Evolutionary conservation across 2,888 invertebrate genomes (phyloP).

Genomic region (Petrophora chlorosata): DNA sequence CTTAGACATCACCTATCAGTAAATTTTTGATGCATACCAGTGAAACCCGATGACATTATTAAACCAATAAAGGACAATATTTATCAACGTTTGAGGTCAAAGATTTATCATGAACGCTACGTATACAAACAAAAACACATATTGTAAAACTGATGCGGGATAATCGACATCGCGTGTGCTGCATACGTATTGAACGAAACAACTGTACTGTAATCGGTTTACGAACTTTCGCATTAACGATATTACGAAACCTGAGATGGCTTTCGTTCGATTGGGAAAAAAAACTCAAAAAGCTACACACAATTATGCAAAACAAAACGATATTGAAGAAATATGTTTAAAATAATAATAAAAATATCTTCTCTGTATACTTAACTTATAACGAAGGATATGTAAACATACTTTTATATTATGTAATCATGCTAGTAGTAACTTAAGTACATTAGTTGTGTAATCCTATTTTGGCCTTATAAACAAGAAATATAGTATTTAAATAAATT

Average conservation of each 20-base stretch:
- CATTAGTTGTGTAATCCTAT: too few relatives aligned
- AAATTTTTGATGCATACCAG: too few relatives aligned
- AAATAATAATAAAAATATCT: too few relatives aligned
- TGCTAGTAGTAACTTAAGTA: too few relatives aligned
- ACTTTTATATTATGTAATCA: too few relatives aligned
- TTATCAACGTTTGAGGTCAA: slow-evolving; percentile 47
- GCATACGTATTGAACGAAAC: slow-evolving; percentile 50
- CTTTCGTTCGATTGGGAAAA: slow-evolving; percentile 17
- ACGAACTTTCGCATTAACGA: slow-evolving; percentile 42
- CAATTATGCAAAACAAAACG: slow-evolving; percentile 9
- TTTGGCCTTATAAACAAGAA: too few relatives aligned
- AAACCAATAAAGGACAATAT: slow-evolving; percentile 25
- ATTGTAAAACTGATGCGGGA: slow-evolving; percentile 61
- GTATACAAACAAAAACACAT: slow-evolving; percentile 60
- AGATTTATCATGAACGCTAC: slow-evolving; percentile 41
- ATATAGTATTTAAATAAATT: too few relatives aligned
- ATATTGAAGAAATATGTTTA: too few relatives aligned
- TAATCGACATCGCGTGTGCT: slow-evolving; percentile 62
- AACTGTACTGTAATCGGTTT: slow-evolving; percentile 49
- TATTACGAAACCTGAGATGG: slow-evolving; percentile 28
- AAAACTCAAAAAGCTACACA: slow-evolving; percentile 4
- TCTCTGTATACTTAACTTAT: too few relatives aligned
- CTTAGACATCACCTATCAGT: too few relatives aligned
- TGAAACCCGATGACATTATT: slow-evolving; percentile 2
- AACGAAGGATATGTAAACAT: too few relatives aligned